These are phyloP conservation scores for Drosophila subquinaria DNA, from an alignment of 2,888 invertebrate genomes.

Conservation along the genomic window DNA sequence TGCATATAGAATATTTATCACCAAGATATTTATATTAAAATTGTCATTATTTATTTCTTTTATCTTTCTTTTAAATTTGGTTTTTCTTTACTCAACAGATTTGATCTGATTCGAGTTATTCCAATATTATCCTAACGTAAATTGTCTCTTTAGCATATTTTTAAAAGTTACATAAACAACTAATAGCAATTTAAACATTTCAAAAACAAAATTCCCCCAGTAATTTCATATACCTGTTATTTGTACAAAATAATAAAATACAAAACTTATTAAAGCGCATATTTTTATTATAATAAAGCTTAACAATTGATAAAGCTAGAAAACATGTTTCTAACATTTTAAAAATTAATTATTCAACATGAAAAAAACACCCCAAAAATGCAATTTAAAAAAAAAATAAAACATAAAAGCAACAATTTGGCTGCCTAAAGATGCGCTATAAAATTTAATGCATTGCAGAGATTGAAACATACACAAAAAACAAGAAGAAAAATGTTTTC, in stretches of 20 bases:
- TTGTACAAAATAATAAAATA: not conserved
- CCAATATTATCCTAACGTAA: too few relatives aligned
- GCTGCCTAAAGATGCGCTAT: constrained; percentile 49
- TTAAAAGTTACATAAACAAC: not conserved
- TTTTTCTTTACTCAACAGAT: not conserved
- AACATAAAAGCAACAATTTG: constrained; percentile 38
- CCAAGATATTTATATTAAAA: not conserved
- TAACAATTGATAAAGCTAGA: not conserved
- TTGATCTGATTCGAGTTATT: not conserved
- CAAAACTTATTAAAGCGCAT: not conserved
- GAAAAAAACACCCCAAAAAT: constrained; percentile 8
- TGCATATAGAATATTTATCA: too few relatives aligned
- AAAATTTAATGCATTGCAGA: constrained; percentile 53
- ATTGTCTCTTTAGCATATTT: not conserved
- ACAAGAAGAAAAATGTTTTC: constrained; percentile 40
- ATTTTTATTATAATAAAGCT: not conserved
- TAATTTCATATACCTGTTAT: constrained; percentile 5
- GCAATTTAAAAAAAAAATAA: constrained; percentile 25
- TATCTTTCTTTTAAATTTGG: too few relatives aligned
- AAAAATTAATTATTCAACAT: constrained; percentile 9
- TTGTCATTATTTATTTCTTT: too few relatives aligned
- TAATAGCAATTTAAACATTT: not conserved
- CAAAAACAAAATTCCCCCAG: too few relatives aligned
- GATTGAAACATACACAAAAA: constrained; percentile 24
- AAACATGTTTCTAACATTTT: constrained; percentile 19